phyloP scores from a whole-genome alignment of 2,888 invertebrate species.

The Sycophila texana region DNA sequence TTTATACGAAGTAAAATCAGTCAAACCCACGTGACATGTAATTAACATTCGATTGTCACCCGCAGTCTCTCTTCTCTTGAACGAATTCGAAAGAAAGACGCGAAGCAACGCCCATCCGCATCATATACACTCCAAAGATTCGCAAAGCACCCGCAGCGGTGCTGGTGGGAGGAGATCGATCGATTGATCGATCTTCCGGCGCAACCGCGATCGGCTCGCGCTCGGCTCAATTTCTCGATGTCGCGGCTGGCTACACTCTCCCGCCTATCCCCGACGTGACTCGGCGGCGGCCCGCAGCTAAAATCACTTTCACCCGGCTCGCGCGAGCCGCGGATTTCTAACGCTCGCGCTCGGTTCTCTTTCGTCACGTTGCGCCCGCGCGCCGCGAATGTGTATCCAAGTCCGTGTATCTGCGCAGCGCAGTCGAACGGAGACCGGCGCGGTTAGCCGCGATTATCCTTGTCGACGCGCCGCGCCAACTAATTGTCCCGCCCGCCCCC shows the following conservation, averaged over 20 bases:
- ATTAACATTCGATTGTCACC: too few relatives aligned
- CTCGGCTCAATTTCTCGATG: constrained; percentile 32
- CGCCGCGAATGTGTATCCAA: not conserved
- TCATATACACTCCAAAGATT: too few relatives aligned
- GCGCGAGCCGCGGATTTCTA: constrained; percentile 42
- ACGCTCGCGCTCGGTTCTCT: constrained; percentile 22
- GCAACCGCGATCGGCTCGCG: not conserved
- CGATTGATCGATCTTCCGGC: constrained; percentile 7
- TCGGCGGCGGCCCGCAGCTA: constrained; percentile 20
- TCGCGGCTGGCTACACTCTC: constrained; percentile 23
- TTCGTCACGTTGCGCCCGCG: constrained; percentile 40
- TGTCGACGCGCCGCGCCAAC: constrained; percentile 41
- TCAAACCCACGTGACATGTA: too few relatives aligned
- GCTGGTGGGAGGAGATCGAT: not conserved
- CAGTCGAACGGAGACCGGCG: not conserved
- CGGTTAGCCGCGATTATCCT: constrained; percentile 47
- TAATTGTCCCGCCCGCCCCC: constrained; percentile 32
- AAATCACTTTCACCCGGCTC: constrained; percentile 54
- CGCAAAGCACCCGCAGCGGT: too few relatives aligned
- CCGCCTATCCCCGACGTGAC: not conserved
- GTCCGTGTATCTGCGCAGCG: not conserved
- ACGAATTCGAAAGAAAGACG: too few relatives aligned
- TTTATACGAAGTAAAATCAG: too few relatives aligned
- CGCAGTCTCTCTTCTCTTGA: too few relatives aligned
- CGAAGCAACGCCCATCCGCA: too few relatives aligned